Evolutionary conservation across 2,797 vertebrate genomes (phyloP), one percentile per base, ranked within the genome.

Genomic region (Limosa lapponica): DNA sequence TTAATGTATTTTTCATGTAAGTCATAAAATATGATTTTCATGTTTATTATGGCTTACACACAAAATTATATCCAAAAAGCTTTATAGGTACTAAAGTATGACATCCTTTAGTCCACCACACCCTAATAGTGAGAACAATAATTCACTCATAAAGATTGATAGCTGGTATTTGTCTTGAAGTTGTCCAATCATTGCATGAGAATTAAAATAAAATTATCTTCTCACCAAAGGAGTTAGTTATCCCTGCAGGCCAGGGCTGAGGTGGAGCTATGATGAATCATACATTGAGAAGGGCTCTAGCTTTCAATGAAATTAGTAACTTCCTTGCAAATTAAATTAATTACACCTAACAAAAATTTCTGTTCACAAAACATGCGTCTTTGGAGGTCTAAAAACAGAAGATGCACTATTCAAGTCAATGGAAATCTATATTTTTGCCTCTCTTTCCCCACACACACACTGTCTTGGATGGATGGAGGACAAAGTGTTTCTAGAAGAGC

Each of bases 161-260:
- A 96, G 96, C 92, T 98, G 91, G 91, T 90, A 96, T 96, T 97
- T 95, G 82, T 96, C 72, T 97, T 96, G 77, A 97, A 96, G 96
- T 96, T 97, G 79, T 97, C 97, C 96, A 97, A 87, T 96, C 94
- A 97, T 92, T 97, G 97, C 97, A 97, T 98, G 97, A 98, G 98
- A 98, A 98, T 98, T 98, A 98, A 98, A 98, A 98, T 98, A 97
- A 98, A 98, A 98, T 98, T 98, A 98, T 97, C 97, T 98, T 98
- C 98, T 98, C 98, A 98, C 95, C 97, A 95, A 93, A 96, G 72
- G 85, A 97, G 82, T 96, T 96, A 97, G 96, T 94, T 87, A 96
- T 80, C 89, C 96, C 97, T 95, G 64, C 66, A 0, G 97, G 97
- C 97, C 96, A 97, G 94, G 77, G 96, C 93, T 96, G 94, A 97